Percentiles rank a stretch among this genome's conserved stretches.
phyloP scores from a whole-genome alignment of 2,797 vertebrate genomes.

The Limnodromus scolopaceus region DNA sequence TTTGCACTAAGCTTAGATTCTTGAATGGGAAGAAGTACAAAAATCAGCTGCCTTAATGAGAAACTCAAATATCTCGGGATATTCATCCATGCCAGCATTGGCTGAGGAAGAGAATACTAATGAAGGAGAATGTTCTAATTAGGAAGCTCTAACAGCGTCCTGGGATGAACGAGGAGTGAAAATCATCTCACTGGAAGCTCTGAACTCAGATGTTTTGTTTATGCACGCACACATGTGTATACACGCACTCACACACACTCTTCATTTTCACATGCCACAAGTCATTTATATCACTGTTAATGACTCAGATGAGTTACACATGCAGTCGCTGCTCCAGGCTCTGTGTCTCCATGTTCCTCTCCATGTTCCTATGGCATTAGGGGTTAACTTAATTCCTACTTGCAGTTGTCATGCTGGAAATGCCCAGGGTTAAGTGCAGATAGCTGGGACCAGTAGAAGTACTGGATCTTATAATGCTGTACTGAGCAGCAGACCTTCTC shows the following conservation, averaged over 20 bases:
- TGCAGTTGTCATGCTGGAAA: neutral
- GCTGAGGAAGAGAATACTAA: slow-evolving; percentile 20
- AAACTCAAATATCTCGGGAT: neutral
- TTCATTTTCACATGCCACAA: slow-evolving; percentile 47
- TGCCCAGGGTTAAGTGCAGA: neutral
- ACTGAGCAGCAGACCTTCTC: neutral
- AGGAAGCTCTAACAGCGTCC: slow-evolving; percentile 36
- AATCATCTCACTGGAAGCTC: slow-evolving; percentile 45
- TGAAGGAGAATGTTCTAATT: slow-evolving; percentile 49
- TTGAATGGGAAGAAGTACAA: neutral
- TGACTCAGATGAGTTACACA: slow-evolving; percentile 44
- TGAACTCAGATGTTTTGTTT: slow-evolving; percentile 32
- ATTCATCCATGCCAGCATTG: neutral
- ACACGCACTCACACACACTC: neutral
- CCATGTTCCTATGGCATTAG: neutral
- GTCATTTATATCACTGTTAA: slow-evolving; percentile 37
- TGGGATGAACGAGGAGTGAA: slow-evolving; percentile 42
- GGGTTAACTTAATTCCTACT: slow-evolving; percentile 10
- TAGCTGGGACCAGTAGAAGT: neutral
- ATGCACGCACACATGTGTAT: neutral
- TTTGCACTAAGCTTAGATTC: neutral
- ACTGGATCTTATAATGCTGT: neutral
- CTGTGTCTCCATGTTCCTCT: slow-evolving; percentile 1
- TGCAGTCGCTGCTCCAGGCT: neutral
- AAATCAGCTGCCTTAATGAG: slow-evolving; percentile 3